Evolutionary conservation across 2,888 invertebrate species (phyloP).

Genomic region (Chorisops tibialis): DNA sequence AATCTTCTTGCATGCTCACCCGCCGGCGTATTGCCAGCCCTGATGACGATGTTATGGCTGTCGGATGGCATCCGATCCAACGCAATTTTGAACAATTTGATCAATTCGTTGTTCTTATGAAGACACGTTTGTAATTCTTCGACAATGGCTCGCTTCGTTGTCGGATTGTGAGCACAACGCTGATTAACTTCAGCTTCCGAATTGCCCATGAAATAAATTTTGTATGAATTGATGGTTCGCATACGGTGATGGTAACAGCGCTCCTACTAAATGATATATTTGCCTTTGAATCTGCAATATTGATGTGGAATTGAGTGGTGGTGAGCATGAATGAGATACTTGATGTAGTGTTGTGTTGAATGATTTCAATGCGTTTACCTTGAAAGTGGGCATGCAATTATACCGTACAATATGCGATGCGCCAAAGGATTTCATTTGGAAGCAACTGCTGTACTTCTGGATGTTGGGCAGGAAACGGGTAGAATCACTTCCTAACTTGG

Average conservation of each 20-base stretch:
- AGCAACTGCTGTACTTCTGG: conserved; percentile 35
- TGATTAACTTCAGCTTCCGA: conserved; percentile 33
- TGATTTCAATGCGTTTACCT: too few relatives aligned
- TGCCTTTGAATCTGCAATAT: too few relatives aligned
- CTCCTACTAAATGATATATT: conserved; percentile 35
- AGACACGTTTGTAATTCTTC: conserved; percentile 33
- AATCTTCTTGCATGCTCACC: conserved; percentile 37
- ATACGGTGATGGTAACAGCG: conserved; percentile 29
- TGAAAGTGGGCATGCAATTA: conserved; percentile 30
- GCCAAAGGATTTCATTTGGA: conserved; percentile 38
- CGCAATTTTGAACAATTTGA: conserved; percentile 40
- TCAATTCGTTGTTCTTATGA: conserved; percentile 38
- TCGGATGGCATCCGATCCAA: conserved; percentile 39
- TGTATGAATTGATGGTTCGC: conserved; percentile 33
- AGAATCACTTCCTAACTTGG: too few relatives aligned
- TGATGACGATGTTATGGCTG: conserved; percentile 40
- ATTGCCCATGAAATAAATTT: conserved; percentile 35
- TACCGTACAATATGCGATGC: conserved; percentile 33
- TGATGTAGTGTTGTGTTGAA: too few relatives aligned
- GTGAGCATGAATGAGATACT: too few relatives aligned
- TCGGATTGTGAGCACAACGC: conserved; percentile 32
- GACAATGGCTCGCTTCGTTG: conserved; percentile 35
- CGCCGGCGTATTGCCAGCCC: conserved; percentile 40
- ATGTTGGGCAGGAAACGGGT: conserved; percentile 35
- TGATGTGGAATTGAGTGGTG: too few relatives aligned